phyloP scores from a whole-genome alignment of 2,888 invertebrate genomes.

The Orthosia incerta region DNA sequence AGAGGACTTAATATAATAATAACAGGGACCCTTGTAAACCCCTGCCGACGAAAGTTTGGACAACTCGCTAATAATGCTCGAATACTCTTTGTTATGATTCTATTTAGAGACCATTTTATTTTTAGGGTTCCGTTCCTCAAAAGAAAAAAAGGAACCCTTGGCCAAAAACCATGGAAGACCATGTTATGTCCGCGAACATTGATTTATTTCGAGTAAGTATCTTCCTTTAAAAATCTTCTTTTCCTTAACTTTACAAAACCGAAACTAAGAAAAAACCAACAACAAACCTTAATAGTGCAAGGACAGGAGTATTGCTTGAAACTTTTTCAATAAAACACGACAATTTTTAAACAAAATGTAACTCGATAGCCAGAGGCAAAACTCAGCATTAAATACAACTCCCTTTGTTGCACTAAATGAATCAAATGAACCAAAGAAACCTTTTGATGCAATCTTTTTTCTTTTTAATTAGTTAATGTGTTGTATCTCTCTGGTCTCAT shows the following conservation, averaged over 20 bases:
- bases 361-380: background rate
- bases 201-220: too few species aligned
- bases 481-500: slow-evolving; percentile 9
- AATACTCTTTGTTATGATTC: slow-evolving; percentile 31
- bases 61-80: slow-evolving; percentile 37
- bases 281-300: background rate
- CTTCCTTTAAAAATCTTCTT: background rate
- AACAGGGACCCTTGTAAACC: slow-evolving; percentile 27
- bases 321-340: background rate
- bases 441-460: slow-evolving; percentile 22
- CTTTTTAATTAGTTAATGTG: slow-evolving; percentile 55
- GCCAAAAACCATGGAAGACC: too few species aligned
- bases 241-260: background rate
- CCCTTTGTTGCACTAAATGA: slow-evolving; percentile 25
- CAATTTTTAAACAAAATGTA: slow-evolving; percentile 9
- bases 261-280: background rate
- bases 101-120: slow-evolving; percentile 3
- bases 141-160: too few species aligned
- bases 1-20: slow-evolving; percentile 53
- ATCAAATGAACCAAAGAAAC: slow-evolving; percentile 20
- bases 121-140: too few species aligned
- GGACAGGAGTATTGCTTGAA: background rate
- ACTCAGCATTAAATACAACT: background rate
- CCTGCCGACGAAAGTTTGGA: slow-evolving; percentile 29
- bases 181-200: too few species aligned